A percentile compares a stretch with the other conserved stretches of the same genome.
phyloP scores from a whole-genome alignment of 2,888 invertebrate genomes.

The Proisotoma minuta region DNA sequence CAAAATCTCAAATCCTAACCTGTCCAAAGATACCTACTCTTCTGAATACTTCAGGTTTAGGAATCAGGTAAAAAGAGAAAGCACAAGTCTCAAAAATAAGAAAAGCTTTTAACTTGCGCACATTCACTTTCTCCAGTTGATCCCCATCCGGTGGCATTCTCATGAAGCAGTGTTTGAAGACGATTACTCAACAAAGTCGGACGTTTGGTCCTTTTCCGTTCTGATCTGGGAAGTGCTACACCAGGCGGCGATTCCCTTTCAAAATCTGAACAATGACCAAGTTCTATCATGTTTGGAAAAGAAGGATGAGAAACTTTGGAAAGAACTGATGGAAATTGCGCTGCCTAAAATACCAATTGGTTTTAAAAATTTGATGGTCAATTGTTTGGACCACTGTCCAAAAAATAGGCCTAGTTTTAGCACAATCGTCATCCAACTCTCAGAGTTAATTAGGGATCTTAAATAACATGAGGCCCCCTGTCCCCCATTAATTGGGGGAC shows the following conservation, averaged over 20 bases:
- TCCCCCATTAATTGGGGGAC: background rate
- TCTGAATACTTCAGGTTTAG: conserved; percentile 83
- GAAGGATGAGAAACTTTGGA: conserved; percentile 33
- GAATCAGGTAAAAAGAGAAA: conserved; percentile 60
- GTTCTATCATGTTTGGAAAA: conserved; percentile 63
- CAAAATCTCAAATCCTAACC: conserved; percentile 75
- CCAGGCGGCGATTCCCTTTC: conserved; percentile 71
- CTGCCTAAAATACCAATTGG: conserved; percentile 26
- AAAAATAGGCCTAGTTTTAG: conserved; percentile 45
- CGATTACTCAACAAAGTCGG: conserved; percentile 86
- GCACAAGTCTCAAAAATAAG: background rate
- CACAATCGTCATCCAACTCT: conserved; percentile 38
- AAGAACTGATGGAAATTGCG: conserved; percentile 20
- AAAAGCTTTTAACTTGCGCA: background rate
- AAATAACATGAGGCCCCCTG: conserved; percentile 15
- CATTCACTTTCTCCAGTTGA: conserved; percentile 55
- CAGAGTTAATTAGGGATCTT: conserved; percentile 36
- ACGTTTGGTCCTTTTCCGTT: conserved; percentile 85
- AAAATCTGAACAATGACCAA: conserved; percentile 69
- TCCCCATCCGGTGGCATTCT: conserved; percentile 87
- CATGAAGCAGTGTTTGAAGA: conserved; percentile 83
- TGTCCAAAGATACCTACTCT: conserved; percentile 78
- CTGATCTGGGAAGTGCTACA: conserved; percentile 85
- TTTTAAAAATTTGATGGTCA: conserved; percentile 31
- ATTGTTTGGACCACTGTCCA: conserved; percentile 44